These are phyloP conservation scores for Limosa lapponica DNA, from an alignment of 2,797 vertebrate genomes.

Conservation along the genomic window DNA sequence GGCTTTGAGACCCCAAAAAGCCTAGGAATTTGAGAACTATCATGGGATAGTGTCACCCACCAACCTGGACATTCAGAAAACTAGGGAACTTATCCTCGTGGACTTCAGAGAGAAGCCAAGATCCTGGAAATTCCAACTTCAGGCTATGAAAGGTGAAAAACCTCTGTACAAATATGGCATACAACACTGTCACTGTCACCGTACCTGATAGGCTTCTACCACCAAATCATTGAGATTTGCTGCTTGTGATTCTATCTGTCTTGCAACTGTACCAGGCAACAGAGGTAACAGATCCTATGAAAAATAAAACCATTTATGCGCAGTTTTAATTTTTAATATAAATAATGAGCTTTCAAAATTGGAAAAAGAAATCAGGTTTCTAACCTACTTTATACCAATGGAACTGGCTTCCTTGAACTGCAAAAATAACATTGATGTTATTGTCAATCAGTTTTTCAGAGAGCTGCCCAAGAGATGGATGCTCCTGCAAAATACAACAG, in stretches of 20 bases:
- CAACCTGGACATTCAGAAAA: not conserved
- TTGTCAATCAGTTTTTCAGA: slow-evolving; percentile 94
- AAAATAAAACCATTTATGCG: slow-evolving; percentile 21
- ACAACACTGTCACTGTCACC: not conserved
- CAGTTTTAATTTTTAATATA: not conserved
- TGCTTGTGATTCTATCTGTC: slow-evolving; percentile 90
- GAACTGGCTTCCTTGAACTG: slow-evolving; percentile 92
- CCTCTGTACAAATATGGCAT: not conserved
- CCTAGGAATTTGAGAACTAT: not conserved
- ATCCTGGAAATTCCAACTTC: not conserved
- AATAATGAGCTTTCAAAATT: not conserved
- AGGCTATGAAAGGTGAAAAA: not conserved
- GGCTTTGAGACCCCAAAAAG: not conserved
- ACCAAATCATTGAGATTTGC: slow-evolving; percentile 93
- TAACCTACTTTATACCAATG: slow-evolving; percentile 97
- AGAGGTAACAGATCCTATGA: slow-evolving; percentile 88
- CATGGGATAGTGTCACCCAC: not conserved
- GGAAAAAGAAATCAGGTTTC: not conserved
- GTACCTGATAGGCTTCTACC: slow-evolving; percentile 94
- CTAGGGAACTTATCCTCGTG: not conserved
- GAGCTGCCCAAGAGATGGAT: slow-evolving; percentile 92
- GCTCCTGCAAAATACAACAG: slow-evolving; percentile 83
- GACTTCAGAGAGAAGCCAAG: not conserved
- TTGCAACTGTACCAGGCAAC: slow-evolving; percentile 90
- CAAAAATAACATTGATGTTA: slow-evolving; percentile 93